These are phyloP conservation scores for Sardina pilchardus DNA, from an alignment of 2,113 vertebrate species.

Conservation along the genomic window DNA sequence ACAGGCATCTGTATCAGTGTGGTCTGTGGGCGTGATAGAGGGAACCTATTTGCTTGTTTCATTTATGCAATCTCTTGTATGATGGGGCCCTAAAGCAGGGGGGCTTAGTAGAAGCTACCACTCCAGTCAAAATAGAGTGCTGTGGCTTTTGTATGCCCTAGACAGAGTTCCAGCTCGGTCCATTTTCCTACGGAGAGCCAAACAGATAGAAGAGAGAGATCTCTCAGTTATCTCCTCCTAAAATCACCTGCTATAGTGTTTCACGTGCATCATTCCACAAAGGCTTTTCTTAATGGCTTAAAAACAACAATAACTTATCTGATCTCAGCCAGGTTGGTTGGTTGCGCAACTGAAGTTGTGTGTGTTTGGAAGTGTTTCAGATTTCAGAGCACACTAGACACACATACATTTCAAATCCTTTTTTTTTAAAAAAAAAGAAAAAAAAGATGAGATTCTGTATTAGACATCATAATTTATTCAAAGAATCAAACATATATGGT, in stretches of 20 bases:
- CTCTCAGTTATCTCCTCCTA: not conserved
- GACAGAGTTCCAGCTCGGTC: constrained; percentile 56
- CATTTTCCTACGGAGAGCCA: constrained; percentile 44
- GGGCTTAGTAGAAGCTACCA: constrained; percentile 29
- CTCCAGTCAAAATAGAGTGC: constrained; percentile 60
- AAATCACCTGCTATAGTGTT: constrained; percentile 41
- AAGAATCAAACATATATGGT: not conserved
- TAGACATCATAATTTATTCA: not conserved
- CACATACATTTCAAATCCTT: not conserved
- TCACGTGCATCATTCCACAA: constrained; percentile 23
- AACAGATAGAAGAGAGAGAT: constrained; percentile 55
- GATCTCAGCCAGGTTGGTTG: constrained; percentile 5
- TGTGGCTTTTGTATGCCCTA: constrained; percentile 64
- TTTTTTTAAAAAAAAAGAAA: too few relatives aligned
- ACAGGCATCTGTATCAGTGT: not conserved
- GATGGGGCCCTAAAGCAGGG: constrained; percentile 43
- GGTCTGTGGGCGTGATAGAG: constrained; percentile 51
- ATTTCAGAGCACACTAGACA: not conserved
- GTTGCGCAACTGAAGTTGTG: not conserved
- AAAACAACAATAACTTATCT: constrained; percentile 42
- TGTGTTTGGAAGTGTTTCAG: not conserved
- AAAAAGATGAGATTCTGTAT: not conserved
- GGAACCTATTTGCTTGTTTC: constrained; percentile 55
- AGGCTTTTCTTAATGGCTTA: constrained; percentile 39
- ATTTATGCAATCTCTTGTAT: constrained; percentile 44